Conservation (phyloP, 2,888 invertebrate genomes). For the Meganola albula region DNA sequence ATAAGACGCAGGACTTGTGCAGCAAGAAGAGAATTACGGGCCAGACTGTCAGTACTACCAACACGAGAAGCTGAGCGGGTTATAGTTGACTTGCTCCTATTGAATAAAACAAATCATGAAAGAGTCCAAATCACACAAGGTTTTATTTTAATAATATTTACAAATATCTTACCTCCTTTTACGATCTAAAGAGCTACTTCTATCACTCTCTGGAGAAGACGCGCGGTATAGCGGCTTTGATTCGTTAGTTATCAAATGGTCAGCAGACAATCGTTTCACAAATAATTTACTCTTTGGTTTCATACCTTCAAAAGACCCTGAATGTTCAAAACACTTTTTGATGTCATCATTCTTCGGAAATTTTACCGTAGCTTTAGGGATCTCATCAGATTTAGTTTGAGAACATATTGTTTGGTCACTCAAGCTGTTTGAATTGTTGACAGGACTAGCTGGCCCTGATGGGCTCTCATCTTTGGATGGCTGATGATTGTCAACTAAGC, state of each 20-base stretch:
- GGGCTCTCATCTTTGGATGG: constrained; percentile 46
- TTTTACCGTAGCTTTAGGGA: constrained; percentile 60
- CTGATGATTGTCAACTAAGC: constrained; percentile 55
- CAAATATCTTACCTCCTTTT: constrained; percentile 50
- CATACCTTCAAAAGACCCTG: constrained; percentile 68
- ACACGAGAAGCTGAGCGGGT: constrained; percentile 62
- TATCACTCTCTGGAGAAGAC: constrained; percentile 70
- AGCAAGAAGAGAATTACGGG: constrained; percentile 84
- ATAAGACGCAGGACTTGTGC: constrained; percentile 89
- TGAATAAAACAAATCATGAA: constrained; percentile 25
- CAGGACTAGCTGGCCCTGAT: constrained; percentile 58
- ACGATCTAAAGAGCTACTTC: constrained; percentile 67
- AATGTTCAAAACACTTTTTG: constrained; percentile 65
- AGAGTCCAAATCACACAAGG: constrained; percentile 10
- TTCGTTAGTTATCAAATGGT: constrained; percentile 68
- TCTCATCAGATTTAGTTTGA: constrained; percentile 63
- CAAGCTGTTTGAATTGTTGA: constrained; percentile 58
- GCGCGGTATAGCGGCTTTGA: constrained; percentile 57
- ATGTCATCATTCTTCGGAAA: constrained; percentile 61
- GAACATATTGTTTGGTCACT: constrained; percentile 53
- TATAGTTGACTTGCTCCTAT: constrained; percentile 62
- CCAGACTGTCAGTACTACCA: constrained; percentile 82
- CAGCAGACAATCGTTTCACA: constrained; percentile 69
- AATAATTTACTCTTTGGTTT: constrained; percentile 66
- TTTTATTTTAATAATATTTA: constrained; percentile 2